Percentiles rank a stretch among this genome's conserved stretches.
phyloP scores from a whole-genome alignment of 2,113 vertebrate species.

The Candoia aspera region DNA sequence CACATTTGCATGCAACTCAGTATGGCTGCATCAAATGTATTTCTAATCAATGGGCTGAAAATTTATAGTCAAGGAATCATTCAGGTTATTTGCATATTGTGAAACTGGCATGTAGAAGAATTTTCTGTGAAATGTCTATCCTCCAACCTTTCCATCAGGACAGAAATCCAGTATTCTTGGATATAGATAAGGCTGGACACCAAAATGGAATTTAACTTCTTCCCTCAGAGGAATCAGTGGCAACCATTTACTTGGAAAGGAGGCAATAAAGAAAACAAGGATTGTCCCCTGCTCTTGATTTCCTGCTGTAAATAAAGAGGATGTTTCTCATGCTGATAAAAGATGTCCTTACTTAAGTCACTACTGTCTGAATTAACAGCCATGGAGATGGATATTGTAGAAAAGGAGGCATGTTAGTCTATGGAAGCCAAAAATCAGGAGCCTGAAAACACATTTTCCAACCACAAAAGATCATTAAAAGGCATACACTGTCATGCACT shows the following conservation, averaged over 20 bases:
- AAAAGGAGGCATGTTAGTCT: not conserved
- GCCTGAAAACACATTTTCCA: not conserved
- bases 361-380: not conserved
- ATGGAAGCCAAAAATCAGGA: not conserved
- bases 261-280: not conserved
- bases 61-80: not conserved
- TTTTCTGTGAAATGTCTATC: not conserved
- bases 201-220: not conserved
- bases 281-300: not conserved
- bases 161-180: not conserved
- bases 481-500: not conserved
- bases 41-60: slow-evolving; percentile 5
- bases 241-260: not conserved
- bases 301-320: no score
- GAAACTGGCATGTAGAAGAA: slow-evolving; percentile 2
- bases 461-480: not conserved
- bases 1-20: slow-evolving; percentile 1
- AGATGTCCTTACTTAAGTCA: not conserved
- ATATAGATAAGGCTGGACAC: not conserved
- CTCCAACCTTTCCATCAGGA: not conserved
- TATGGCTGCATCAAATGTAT: not conserved
- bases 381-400: not conserved
- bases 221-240: not conserved
- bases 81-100: not conserved
- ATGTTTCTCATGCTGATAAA: no score